A percentile compares a stretch with the other conserved stretches of the same genome.
These are phyloP conservation scores for Hyposoter didymator DNA, from an alignment of 2,888 invertebrate genomes.

Conservation along the genomic window DNA sequence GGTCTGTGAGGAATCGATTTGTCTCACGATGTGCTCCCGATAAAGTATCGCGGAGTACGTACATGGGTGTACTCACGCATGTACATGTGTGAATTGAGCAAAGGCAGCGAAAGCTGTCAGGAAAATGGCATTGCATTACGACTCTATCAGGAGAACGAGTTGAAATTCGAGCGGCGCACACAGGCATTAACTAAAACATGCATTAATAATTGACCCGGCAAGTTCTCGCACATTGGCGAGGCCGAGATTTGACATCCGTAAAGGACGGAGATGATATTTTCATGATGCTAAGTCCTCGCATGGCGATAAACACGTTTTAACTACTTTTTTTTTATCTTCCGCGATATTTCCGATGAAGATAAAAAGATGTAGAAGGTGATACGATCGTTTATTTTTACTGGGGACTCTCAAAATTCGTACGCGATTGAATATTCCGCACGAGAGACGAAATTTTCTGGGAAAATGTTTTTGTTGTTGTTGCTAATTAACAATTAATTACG, in stretches of 20 bases:
- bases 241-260: slow-evolving; percentile 43
- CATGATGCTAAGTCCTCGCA: slow-evolving; percentile 8
- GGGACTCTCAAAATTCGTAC: neutral
- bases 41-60: slow-evolving; percentile 46
- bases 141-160: slow-evolving; percentile 41
- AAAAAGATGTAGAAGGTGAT: neutral
- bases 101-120: slow-evolving; percentile 43
- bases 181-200: slow-evolving; percentile 17
- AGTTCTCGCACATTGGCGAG: slow-evolving; percentile 12
- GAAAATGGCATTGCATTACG: slow-evolving; percentile 41
- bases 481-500: neutral
- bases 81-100: neutral
- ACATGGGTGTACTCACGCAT: neutral
- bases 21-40: slow-evolving; percentile 59
- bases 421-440: neutral
- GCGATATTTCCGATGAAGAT: neutral
- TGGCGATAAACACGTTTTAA: slow-evolving; percentile 30
- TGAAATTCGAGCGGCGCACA: neutral
- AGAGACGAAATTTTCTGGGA: neutral
- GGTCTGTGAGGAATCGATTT: slow-evolving; percentile 61
- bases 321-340: slow-evolving; percentile 30
- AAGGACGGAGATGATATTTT: slow-evolving; percentile 32
- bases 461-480: neutral
- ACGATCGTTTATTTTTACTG: neutral
- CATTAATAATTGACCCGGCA: slow-evolving; percentile 41